Base-by-base conservation (phyloP, 2,113 vertebrate species). In the Bambusicola thoracicus region DNA sequence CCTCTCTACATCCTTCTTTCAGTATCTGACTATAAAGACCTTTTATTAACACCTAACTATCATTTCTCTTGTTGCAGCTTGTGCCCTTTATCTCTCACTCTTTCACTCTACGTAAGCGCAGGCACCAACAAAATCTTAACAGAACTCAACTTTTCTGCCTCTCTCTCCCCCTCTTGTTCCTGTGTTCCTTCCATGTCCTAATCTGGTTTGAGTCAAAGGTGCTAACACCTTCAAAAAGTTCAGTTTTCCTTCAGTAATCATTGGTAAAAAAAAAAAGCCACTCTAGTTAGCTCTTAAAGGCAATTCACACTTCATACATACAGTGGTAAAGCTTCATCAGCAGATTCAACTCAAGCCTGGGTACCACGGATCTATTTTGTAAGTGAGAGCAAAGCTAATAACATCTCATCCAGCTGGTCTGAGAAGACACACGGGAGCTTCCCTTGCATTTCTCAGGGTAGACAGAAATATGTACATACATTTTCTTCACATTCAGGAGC, bases 301-400 rank as follows among this genome's bases (percentile, higher is more conserved):
- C 29, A 84, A 51, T 8, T 81, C 59, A 43, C 24, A 32, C 18
- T 62, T 44, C 36, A 55, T 65, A 10, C 3, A 24, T 3, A 34
- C 17, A 43, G 43, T 1, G 10, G 43, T 17, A 11, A 67, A 38
- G 40, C 24, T 51, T 36, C 30, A 9, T 51, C 40, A 41, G 49
- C 21, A 30, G 20, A 19, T 73, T 17, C n/a, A 83, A 43, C 40
- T 77, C 30, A 20, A 51, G 53, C 32, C 58, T 24, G 25, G 13
- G 27, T 34, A 48, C 3, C 36, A 32, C 0, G 0, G 27, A 46
- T 53, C 6, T 9, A 3, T 21, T 84, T 29, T 6, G 3, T 1
- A 67, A 19, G 25, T 0, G 3, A 34, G 25, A 51, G 20, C 1
- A 13, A 5, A 79, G 43, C 48, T 49, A 8, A 84, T 34, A 62